phyloP scores from a whole-genome alignment of 2,113 vertebrate genomes.

The Heteronetta atricapilla region DNA sequence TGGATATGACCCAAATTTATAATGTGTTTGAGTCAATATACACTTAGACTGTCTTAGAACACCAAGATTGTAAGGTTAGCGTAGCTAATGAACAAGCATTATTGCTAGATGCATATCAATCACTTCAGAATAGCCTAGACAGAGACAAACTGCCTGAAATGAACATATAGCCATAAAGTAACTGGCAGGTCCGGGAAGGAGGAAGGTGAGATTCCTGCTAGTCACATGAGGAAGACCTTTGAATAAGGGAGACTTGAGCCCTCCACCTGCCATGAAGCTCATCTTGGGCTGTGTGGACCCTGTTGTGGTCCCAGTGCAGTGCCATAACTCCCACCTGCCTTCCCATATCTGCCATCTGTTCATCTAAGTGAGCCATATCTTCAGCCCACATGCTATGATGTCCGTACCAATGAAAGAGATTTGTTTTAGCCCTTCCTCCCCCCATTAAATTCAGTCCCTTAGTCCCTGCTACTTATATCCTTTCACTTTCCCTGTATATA shows the following conservation, averaged over 20 bases:
- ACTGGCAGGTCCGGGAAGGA: not conserved
- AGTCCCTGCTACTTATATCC: not conserved
- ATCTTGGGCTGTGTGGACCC: not conserved
- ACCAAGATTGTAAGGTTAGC: not conserved
- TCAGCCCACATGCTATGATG: not conserved
- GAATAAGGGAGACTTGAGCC: not conserved
- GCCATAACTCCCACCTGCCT: not conserved
- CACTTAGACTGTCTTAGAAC: not conserved
- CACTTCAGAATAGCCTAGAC: not conserved
- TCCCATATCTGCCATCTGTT: not conserved
- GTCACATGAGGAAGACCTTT: accelerated
- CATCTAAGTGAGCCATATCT: not conserved
- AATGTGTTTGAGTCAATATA: not conserved
- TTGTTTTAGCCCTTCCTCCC: not conserved
- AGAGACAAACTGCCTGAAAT: not conserved
- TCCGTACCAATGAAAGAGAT: not conserved
- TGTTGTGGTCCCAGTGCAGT: too few species aligned
- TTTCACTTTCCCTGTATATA: not conserved
- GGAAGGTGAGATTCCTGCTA: not conserved
- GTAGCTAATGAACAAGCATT: not conserved
- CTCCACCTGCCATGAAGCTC: not conserved
- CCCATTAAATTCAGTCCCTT: not conserved
- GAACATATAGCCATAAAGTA: too few species aligned
- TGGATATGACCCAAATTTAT: conserved; percentile 8
- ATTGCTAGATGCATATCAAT: not conserved